Percentiles rank a stretch among this genome's conserved stretches.
Conservation (phyloP, 2,888 invertebrate species). For the Dynastes grantii region DNA sequence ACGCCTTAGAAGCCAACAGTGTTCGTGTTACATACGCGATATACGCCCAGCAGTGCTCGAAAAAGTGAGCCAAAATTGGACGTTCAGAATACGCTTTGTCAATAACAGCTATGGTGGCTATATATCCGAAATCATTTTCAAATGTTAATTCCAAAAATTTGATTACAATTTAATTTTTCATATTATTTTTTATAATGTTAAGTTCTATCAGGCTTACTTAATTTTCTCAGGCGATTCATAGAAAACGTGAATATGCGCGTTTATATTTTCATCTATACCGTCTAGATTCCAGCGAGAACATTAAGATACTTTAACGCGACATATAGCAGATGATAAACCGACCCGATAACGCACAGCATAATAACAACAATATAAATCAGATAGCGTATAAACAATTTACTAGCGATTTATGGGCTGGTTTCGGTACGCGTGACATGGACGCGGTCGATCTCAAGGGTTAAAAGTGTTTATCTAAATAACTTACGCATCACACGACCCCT, state of each 20-base stretch:
- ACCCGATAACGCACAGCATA: slow-evolving; percentile 27
- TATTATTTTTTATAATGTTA: too few species aligned
- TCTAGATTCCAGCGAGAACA: slow-evolving; percentile 33
- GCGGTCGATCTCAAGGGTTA: slow-evolving; percentile 33
- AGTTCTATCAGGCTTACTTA: too few species aligned
- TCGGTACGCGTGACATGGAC: slow-evolving; percentile 31
- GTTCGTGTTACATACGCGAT: too few species aligned
- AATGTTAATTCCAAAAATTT: too few species aligned
- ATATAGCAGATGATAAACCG: slow-evolving; percentile 30
- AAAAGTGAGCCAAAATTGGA: too few species aligned
- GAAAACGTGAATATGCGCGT: not conserved
- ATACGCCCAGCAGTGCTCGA: too few species aligned
- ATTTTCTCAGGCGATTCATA: too few species aligned
- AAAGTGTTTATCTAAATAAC: slow-evolving; percentile 37
- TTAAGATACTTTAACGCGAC: slow-evolving; percentile 41
- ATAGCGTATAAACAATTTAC: slow-evolving; percentile 43
- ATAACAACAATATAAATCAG: slow-evolving; percentile 46
- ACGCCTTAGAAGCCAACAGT: too few species aligned
- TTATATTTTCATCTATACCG: slow-evolving; percentile 22
- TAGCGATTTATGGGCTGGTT: slow-evolving; percentile 27
- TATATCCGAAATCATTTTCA: too few species aligned
- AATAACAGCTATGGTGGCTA: too few species aligned
- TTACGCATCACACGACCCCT: slow-evolving; percentile 19
- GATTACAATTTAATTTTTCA: too few species aligned
- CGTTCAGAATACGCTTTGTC: too few species aligned